Evolutionary conservation across 2,797 vertebrate genomes (phyloP).

Genomic region (Lagodon rhomboides): DNA sequence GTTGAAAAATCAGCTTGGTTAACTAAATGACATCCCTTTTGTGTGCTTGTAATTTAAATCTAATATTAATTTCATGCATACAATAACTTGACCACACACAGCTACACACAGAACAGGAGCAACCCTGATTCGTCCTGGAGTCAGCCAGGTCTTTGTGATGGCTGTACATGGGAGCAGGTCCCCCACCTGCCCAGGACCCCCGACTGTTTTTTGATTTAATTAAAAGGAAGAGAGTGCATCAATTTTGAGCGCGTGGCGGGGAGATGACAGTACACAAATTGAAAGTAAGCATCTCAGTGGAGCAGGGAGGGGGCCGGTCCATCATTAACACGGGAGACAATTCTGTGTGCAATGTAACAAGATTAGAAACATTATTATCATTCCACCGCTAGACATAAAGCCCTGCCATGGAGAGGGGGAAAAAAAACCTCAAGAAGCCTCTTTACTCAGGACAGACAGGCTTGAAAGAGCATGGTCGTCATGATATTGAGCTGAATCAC

Average conservation of each 20-base stretch:
- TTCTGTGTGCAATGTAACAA: slow-evolving; percentile 87
- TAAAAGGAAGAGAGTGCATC: slow-evolving; percentile 85
- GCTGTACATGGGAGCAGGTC: slow-evolving; percentile 63
- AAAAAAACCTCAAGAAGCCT: slow-evolving; percentile 37
- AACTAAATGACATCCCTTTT: neutral
- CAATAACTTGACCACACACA: slow-evolving; percentile 6
- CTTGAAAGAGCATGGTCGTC: slow-evolving; percentile 14
- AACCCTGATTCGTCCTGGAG: slow-evolving; percentile 40
- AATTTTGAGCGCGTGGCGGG: slow-evolving; percentile 79
- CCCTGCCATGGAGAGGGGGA: slow-evolving; percentile 49
- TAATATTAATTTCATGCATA: neutral
- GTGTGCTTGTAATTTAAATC: slow-evolving; percentile 19
- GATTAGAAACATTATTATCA: slow-evolving; percentile 88
- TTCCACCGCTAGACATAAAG: slow-evolving; percentile 70
- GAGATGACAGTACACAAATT: slow-evolving; percentile 90
- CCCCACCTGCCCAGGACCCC: slow-evolving; percentile 73
- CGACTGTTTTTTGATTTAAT: slow-evolving; percentile 87
- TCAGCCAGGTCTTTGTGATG: slow-evolving; percentile 62
- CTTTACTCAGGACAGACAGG: slow-evolving; percentile 36
- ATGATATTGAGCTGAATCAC: slow-evolving; percentile 45
- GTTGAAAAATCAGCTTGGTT: neutral
- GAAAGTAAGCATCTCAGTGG: slow-evolving; percentile 85
- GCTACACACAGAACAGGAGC: neutral
- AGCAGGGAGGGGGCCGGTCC: slow-evolving; percentile 75
- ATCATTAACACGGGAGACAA: slow-evolving; percentile 87